Percentiles rank a stretch among this genome's conserved stretches.
Conservation (phyloP, 1,140 invertebrate species). For the Diploscapter pachys region DNA sequence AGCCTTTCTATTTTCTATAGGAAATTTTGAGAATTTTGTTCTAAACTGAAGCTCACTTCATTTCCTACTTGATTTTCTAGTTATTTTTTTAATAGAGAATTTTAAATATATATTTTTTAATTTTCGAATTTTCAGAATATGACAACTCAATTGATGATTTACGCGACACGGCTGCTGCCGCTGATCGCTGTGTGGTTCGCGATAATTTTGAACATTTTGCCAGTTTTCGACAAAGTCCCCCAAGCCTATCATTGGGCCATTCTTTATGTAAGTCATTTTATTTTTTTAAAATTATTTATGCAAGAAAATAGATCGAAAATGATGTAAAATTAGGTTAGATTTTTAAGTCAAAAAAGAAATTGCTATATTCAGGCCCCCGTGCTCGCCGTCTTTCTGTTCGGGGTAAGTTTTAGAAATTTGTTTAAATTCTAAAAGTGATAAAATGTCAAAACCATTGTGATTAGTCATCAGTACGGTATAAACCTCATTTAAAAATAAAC, state of each 20-base stretch:
- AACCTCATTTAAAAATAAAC: no score
- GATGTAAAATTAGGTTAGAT: no score
- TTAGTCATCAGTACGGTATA: no score
- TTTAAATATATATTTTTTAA: no score
- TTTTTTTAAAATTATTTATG: slow-evolving; percentile 9
- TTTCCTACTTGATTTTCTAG: no score
- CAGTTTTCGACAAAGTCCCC: slow-evolving; percentile 10
- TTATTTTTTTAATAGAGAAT: no score
- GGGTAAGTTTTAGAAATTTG: slow-evolving; percentile 17
- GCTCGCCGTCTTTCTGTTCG: slow-evolving; percentile 23
- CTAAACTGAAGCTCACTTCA: no score
- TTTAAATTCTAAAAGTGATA: no score
- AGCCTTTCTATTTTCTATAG: no score
- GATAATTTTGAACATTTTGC: slow-evolving; percentile 13
- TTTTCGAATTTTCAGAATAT: slow-evolving; percentile 32
- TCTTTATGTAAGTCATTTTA: slow-evolving; percentile 21
- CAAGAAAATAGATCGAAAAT: no score
- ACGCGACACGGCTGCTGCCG: slow-evolving; percentile 12
- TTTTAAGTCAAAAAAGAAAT: neutral
- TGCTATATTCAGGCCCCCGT: slow-evolving; percentile 32
- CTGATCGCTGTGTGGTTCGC: slow-evolving; percentile 23
- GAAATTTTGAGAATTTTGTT: no score
- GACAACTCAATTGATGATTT: slow-evolving; percentile 26
- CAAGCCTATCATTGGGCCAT: neutral
- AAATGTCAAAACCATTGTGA: no score